These are phyloP conservation scores for Mimas tiliae DNA, from an alignment of 2,888 invertebrate species.

Conservation along the genomic window DNA sequence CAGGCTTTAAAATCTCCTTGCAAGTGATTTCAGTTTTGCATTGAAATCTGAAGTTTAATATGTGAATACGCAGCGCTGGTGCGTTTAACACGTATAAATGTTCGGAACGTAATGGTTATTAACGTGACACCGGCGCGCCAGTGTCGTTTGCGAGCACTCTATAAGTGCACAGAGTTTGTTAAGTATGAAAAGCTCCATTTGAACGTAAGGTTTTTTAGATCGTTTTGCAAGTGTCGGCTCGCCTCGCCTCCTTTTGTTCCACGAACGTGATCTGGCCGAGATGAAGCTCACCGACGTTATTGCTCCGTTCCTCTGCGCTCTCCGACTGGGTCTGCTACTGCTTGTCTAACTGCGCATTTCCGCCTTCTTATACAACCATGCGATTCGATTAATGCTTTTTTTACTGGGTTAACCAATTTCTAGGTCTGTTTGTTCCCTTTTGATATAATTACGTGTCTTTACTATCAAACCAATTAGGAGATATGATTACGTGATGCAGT, in stretches of 20 bases:
- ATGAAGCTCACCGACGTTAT: constrained; percentile 75
- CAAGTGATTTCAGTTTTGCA: constrained; percentile 44
- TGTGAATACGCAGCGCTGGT: constrained; percentile 40
- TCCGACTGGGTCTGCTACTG: constrained; percentile 70
- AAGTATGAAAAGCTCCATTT: constrained; percentile 78
- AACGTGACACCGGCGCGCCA: constrained; percentile 47
- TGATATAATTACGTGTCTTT: too few species aligned
- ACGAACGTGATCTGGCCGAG: constrained; percentile 80
- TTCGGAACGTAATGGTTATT: constrained; percentile 47
- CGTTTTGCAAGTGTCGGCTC: constrained; percentile 66
- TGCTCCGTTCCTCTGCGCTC: constrained; percentile 64
- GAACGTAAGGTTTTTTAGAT: constrained; percentile 71
- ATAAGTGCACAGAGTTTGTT: constrained; percentile 67
- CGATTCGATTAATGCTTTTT: too few species aligned
- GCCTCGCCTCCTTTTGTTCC: constrained; percentile 76
- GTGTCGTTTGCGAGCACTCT: constrained; percentile 54
- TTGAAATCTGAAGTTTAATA: constrained; percentile 33
- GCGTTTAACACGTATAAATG: constrained; percentile 45
- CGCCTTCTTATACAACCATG: constrained; percentile 40
- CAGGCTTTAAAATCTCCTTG: constrained; percentile 29
- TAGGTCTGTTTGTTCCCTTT: too few species aligned
- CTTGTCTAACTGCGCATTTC: constrained; percentile 59
- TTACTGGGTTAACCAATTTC: too few species aligned
- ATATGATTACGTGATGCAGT: too few species aligned
- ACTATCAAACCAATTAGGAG: too few species aligned